Evolutionary conservation across 37 sponge, comb jelly and placozoan genomes (phyloP).

Genomic region (Mnemiopsis leidyi): DNA sequence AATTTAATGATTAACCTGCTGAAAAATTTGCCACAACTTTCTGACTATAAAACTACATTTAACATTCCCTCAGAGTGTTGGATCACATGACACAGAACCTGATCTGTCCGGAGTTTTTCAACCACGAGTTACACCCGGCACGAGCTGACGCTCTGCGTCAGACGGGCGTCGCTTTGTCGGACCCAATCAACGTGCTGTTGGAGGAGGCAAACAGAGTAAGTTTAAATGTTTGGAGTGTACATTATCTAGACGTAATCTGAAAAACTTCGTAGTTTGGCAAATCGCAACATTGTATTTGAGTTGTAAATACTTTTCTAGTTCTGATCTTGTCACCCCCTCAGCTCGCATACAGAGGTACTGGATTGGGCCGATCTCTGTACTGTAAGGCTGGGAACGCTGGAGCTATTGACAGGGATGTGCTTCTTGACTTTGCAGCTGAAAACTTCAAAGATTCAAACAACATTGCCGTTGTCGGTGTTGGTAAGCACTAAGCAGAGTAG

Average conservation of each 20-base stretch:
- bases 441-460: constrained; percentile 64
- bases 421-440: constrained; percentile 8
- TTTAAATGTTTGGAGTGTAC: too few species aligned
- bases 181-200: neutral
- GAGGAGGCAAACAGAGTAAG: constrained; percentile 41
- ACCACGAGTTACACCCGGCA: constrained; percentile 23
- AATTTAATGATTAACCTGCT: neutral
- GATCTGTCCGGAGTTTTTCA: constrained; percentile 59
- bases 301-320: neutral
- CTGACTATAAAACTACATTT: neutral
- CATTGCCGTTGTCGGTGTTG: constrained; percentile 54
- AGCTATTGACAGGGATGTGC: neutral
- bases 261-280: too few species aligned
- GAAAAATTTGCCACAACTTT: neutral
- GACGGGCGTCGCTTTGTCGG: neutral
- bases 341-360: constrained; percentile 61
- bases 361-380: constrained; percentile 47
- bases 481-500: too few species aligned
- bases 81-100: constrained; percentile 60
- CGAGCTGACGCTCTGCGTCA: neutral
- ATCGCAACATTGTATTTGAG: too few species aligned
- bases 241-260: too few species aligned
- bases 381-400: neutral
- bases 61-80: constrained; percentile 16
- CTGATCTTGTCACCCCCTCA: neutral